phyloP scores from a whole-genome alignment of 35 echinoderm and acorn worm species.

The Lytechinus variegatus region DNA sequence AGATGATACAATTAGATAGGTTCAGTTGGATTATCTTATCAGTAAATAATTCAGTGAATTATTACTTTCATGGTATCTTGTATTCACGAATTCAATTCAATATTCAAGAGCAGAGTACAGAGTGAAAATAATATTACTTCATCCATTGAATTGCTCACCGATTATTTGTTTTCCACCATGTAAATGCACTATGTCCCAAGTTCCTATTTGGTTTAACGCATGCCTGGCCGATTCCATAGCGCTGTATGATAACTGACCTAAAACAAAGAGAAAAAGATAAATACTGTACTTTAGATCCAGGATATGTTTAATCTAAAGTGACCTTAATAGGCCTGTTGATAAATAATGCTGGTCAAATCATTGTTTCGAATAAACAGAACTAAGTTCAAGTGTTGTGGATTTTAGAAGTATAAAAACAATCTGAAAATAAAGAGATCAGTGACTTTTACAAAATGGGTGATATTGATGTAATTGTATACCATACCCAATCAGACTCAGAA shows the following conservation, averaged over 20 bases:
- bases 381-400: neutral
- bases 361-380: neutral
- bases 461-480: no score
- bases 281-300: neutral
- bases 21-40: no score
- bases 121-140: neutral
- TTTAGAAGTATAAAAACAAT: no score
- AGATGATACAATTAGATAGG: no score
- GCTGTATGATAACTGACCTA: slow-evolving; percentile 86
- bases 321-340: neutral
- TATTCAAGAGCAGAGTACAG: neutral
- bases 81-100: no score
- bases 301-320: neutral
- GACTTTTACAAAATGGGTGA: no score
- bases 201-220: slow-evolving; percentile 77
- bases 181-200: slow-evolving; percentile 89
- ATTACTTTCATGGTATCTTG: no score
- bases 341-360: neutral
- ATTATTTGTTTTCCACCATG: slow-evolving; percentile 93
- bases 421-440: no score
- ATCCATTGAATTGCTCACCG: slow-evolving; percentile 58
- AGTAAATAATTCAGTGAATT: no score
- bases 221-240: slow-evolving; percentile 88
- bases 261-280: neutral
- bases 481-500: no score